Conservation (phyloP, 2,888 invertebrate genomes). For the Rhyacophila evoluta region DNA sequence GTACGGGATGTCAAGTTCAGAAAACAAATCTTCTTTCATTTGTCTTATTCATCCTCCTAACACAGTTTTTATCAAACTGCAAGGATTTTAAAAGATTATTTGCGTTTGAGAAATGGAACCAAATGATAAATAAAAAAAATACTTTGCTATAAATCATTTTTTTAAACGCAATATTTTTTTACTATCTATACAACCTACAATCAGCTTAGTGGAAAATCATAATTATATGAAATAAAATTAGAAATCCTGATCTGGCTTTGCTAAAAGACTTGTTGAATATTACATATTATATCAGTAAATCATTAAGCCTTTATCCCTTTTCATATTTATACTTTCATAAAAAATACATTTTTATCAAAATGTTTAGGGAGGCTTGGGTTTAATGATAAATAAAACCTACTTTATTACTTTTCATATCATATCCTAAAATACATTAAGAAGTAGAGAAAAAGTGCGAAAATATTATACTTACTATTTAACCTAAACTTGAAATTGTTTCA, state of each 20-base stretch:
- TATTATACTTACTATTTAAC: slow-evolving; percentile 17
- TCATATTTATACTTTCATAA: slow-evolving; percentile 49
- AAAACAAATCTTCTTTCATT: neutral
- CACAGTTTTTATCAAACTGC: neutral
- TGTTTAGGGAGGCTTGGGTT: slow-evolving; percentile 29
- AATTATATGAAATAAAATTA: slow-evolving; percentile 19
- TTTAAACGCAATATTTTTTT: slow-evolving; percentile 13
- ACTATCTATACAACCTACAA: neutral
- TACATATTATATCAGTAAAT: slow-evolving; percentile 39
- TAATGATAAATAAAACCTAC: slow-evolving; percentile 31
- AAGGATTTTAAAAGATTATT: neutral
- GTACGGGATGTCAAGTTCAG: slow-evolving; percentile 40
- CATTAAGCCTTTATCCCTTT: slow-evolving; percentile 44
- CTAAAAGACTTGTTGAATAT: slow-evolving; percentile 35
- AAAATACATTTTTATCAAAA: slow-evolving; percentile 40
- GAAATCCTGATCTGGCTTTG: slow-evolving; percentile 41
- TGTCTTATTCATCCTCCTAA: neutral
- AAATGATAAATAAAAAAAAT: slow-evolving; percentile 33
- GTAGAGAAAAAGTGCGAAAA: slow-evolving; percentile 5
- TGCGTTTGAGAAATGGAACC: slow-evolving; percentile 36
- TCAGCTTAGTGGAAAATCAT: slow-evolving; percentile 10
- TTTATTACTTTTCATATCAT: slow-evolving; percentile 45
- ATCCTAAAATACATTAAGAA: slow-evolving; percentile 35
- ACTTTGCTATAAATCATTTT: slow-evolving; percentile 7
- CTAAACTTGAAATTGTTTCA: slow-evolving; percentile 22